A percentile compares a stretch with the other conserved stretches of the same genome.
Evolutionary conservation across 2,797 vertebrate species (phyloP).

Genomic region (Lepidocolaptes lacrymiger): DNA sequence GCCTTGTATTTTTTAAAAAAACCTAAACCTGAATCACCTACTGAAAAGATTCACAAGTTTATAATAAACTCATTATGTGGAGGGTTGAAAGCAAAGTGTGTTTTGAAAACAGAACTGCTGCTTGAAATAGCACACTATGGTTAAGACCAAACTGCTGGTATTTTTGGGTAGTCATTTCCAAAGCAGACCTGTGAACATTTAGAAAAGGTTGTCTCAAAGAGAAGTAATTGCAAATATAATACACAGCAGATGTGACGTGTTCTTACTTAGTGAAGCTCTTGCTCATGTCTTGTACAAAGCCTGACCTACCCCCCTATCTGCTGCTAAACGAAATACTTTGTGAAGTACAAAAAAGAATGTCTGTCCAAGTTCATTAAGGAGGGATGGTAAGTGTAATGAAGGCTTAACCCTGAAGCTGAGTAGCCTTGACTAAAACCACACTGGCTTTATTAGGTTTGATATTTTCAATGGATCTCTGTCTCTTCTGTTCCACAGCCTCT

Average conservation of each 20-base stretch:
- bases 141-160: not conserved
- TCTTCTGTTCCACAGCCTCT: slow-evolving; percentile 82
- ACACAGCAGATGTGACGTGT: not conserved
- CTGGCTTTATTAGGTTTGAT: not conserved
- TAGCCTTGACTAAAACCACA: not conserved
- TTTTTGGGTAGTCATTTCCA: not conserved
- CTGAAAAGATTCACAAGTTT: not conserved
- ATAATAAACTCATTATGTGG: not conserved
- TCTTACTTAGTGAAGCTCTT: not conserved
- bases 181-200: not conserved
- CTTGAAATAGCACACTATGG: not conserved
- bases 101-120: not conserved
- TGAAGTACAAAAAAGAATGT: not conserved
- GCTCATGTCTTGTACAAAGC: not conserved
- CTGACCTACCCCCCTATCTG: not conserved
- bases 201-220: not conserved
- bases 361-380: not conserved
- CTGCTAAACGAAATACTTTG: not conserved
- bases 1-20: not conserved
- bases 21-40: not conserved
- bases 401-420: not conserved
- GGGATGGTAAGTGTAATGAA: not conserved
- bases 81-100: not conserved
- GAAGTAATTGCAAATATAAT: not conserved
- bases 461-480: not conserved